Evolutionary conservation across 2,797 vertebrate species (phyloP), one percentile per base, ranked within the genome.

Genomic region (Bufotes viridis): DNA sequence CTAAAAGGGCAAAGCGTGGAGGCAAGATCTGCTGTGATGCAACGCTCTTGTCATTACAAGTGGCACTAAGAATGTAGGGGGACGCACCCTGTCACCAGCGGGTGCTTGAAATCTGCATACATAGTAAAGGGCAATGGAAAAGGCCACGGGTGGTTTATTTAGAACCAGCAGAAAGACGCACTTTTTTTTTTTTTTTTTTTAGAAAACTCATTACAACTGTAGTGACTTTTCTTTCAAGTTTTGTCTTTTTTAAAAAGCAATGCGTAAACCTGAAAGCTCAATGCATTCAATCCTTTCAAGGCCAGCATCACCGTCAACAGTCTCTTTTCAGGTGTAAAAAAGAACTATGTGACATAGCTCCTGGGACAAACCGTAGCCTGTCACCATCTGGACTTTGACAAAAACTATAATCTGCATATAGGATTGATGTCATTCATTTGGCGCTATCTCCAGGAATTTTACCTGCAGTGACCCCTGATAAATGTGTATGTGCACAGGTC

Each of bases 1-100:
- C 57, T 81, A 75, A 81, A 85, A 81, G 87, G 87, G 82, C 82
- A 88, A 70, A 88, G 78, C 83, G 84, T 70, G 80, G 85, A 82
- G 88, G 79, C 80, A 86, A 72, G 53, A 89, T 58, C 69, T 75
- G 63, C 81, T 81, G 72, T 26, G 49, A 65, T 72, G 49, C 34
- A 79, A 63, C 63, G 11, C 14, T 69, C 65, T 24, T 87, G 80
- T 87, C 80, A 89, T 83, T 78, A 79, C 61, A 83, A 85, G 51
- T 81, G 84, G 49, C 72, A 60, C 79, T 79, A 42, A 57, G 24
- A 72, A 51, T 14, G 70, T 78, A 65, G 88, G 80, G 78, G 84
- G 72, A 75, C 53, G 80, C 42, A 65, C 51, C 61, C 75, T 83
- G 87, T 83, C 87, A 84, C 61, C 24, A 53, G 42, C 14, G 60